Conservation (phyloP, 92 coral and sea anemone genomes). For the Galaxea fascicularis region DNA sequence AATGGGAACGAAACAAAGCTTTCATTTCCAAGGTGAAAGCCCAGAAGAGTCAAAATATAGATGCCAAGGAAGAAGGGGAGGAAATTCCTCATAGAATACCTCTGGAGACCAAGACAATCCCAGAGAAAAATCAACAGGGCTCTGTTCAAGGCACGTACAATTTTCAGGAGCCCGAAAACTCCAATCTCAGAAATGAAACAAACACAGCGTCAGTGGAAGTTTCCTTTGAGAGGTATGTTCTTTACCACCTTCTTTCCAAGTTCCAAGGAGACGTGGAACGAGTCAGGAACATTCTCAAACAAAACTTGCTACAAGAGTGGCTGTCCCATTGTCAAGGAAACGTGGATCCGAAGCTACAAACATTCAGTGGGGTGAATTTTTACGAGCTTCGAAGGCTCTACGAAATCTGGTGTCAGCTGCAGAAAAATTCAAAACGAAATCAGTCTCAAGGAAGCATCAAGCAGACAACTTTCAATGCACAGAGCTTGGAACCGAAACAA, state of each 20-base stretch:
- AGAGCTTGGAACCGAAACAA: background rate
- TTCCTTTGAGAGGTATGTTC: slow-evolving; percentile 42
- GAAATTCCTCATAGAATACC: slow-evolving; percentile 21
- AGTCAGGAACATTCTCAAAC: slow-evolving; percentile 18
- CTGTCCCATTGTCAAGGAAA: slow-evolving; percentile 35
- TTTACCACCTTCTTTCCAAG: slow-evolving; percentile 33
- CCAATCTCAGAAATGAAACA: background rate
- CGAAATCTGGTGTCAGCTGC: slow-evolving; percentile 27
- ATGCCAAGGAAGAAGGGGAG: slow-evolving; percentile 7
- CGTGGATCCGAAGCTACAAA: slow-evolving; percentile 21
- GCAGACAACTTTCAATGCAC: background rate
- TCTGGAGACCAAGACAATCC: background rate
- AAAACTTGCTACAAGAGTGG: slow-evolving; percentile 44
- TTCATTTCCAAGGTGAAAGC: slow-evolving; percentile 28
- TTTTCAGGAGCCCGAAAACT: background rate
- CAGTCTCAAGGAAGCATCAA: background rate
- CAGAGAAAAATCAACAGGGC: background rate
- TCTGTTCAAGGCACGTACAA: background rate
- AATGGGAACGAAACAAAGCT: slow-evolving; percentile 43
- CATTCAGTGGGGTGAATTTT: slow-evolving; percentile 20
- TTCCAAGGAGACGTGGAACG: slow-evolving; percentile 43
- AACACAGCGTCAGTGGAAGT: background rate
- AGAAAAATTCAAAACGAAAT: background rate
- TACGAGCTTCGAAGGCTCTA: slow-evolving; percentile 40
- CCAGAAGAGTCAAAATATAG: background rate